Base-by-base conservation (phyloP, 2,888 invertebrate genomes). In the Rotaria sp. region DNA sequence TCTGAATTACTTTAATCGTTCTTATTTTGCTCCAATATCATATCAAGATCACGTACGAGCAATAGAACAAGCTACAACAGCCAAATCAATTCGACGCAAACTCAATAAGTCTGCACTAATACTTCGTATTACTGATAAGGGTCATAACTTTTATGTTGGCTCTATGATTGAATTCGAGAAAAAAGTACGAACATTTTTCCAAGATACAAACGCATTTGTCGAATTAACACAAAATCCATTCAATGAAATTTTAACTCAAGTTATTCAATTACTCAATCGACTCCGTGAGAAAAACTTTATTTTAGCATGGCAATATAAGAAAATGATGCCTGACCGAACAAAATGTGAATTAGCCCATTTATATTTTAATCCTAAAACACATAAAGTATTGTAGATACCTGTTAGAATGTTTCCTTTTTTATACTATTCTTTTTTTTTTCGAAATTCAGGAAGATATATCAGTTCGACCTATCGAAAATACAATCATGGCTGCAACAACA, bases 141-240 rank as follows among this genome's bases (percentile, higher is more conserved):
- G 74, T 38, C 15, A 74, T 74, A 74, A 74, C 38, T 74, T 74
- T 74, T 74, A 74, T 26, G 38, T 74, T 74, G 74, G 74, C 8
- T 74, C 21, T 38, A 38, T n/a, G 1, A 74, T 1, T 74, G 74
- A 74, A 74, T 74, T 74, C 38, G 74, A 74, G 38, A 74, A 74
- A 8, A 74, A 38, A 74, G 74, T 24, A 26, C 35, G 38, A 55
- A 55, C 18, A 55, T 55, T 55, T 55, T 55, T 55, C 55, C 11
- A 5, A 3, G 55, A 55, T 55, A 55, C 55, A 55, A 55, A 55
- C 11, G 55, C 55, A 24, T 55, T 55, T 55, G 11, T 55, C 2
- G 10, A 55, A 55, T 55, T 55, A 55, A 8, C 55, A 8, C 3
- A 55, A 2, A 55, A 55, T 55, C 55, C 55, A 55, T 55, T 55